A percentile compares a stretch with the other conserved stretches of the same genome.
Conservation (phyloP, 2,797 vertebrate genomes). For the Pantherophis vulpinus region DNA sequence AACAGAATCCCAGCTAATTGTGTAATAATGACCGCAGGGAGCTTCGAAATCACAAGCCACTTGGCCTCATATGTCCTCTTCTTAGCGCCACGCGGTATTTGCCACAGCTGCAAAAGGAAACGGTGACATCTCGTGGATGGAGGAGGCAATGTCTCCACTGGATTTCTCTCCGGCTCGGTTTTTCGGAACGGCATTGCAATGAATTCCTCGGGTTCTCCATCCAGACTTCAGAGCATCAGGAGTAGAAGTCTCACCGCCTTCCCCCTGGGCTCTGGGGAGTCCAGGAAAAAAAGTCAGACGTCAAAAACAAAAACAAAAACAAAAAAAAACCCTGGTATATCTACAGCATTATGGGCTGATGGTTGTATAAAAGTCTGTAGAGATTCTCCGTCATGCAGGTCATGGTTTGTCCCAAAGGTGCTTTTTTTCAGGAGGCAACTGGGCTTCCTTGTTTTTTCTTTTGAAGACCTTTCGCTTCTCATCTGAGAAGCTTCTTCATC, state of each 20-base stretch:
- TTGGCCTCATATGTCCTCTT: not conserved
- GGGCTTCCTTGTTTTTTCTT: too few species aligned
- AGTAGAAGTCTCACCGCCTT: not conserved
- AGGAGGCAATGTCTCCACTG: not conserved
- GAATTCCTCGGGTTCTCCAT: not conserved
- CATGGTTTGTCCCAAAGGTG: too few species aligned
- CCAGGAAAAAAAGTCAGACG: not conserved
- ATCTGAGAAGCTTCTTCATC: too few species aligned
- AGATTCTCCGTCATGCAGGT: too few species aligned
- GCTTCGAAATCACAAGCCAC: not conserved
- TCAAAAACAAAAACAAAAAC: not conserved
- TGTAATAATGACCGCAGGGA: fast-evolving
- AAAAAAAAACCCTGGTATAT: too few species aligned
- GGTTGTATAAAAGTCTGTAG: not conserved
- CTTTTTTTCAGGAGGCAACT: too few species aligned
- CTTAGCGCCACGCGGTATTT: fast-evolving
- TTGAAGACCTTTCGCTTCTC: too few species aligned
- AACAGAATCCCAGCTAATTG: fast-evolving
- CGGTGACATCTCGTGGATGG: constrained; percentile 69
- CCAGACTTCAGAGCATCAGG: not conserved
- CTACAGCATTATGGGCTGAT: too few species aligned
- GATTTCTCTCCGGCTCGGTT: not conserved
- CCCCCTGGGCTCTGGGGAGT: not conserved
- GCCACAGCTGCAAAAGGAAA: constrained; percentile 9
- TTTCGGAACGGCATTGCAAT: fast-evolving